A percentile compares a stretch with the other conserved stretches of the same genome.
These are phyloP conservation scores for Holacanthus passer DNA, from an alignment of 2,113 vertebrate genomes.

Conservation along the genomic window DNA sequence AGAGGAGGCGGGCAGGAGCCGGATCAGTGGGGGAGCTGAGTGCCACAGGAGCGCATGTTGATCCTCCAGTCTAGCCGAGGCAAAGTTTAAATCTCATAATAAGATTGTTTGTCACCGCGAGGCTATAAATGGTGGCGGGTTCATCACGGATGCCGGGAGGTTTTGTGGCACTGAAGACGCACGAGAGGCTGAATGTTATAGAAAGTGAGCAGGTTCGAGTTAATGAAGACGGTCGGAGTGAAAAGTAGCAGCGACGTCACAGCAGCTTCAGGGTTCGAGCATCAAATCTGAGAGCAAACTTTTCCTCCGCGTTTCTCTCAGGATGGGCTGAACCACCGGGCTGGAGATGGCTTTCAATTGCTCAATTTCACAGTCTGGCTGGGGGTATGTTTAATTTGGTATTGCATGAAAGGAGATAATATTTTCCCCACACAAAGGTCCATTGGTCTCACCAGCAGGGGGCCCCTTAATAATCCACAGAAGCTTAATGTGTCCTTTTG, in stretches of 20 bases:
- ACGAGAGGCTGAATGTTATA: neutral
- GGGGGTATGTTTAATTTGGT: conserved; percentile 62
- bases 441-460: conserved; percentile 64
- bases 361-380: conserved; percentile 66
- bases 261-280: neutral
- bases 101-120: conserved; percentile 83
- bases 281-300: conserved; percentile 51
- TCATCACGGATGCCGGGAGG: conserved; percentile 69
- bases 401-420: conserved; percentile 43
- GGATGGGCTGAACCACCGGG: conserved; percentile 33
- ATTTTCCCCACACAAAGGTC: conserved; percentile 6
- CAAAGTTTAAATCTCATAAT: conserved; percentile 86
- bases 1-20: conserved; percentile 58
- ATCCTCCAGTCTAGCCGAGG: conserved; percentile 81
- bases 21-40: conserved; percentile 63
- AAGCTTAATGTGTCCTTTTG: conserved; percentile 29
- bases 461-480: conserved; percentile 48
- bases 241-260: conserved; percentile 52
- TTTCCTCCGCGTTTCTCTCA: neutral
- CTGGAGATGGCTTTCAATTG: conserved; percentile 45
- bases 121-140: conserved; percentile 80
- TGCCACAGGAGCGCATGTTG: conserved; percentile 75
- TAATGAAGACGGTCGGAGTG: conserved; percentile 37
- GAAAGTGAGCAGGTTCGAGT: conserved; percentile 27
- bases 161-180: conserved; percentile 53